A percentile compares a stretch with the other conserved stretches of the same genome.
These are phyloP conservation scores for Drosophila cardini DNA, from an alignment of 1,140 invertebrate genomes.

Conservation along the genomic window DNA sequence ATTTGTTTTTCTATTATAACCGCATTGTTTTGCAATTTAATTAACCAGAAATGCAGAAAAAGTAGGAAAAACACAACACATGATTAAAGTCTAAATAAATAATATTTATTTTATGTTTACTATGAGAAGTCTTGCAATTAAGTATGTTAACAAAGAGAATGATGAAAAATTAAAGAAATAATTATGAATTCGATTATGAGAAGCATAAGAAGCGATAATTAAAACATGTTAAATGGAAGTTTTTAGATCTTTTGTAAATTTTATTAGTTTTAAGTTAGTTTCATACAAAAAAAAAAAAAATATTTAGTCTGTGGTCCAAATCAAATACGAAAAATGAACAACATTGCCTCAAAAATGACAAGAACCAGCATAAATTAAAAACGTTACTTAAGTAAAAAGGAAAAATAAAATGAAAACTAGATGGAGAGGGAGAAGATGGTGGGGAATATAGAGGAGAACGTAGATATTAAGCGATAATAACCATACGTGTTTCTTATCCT, in stretches of 20 bases:
- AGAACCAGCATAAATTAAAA: slow-evolving; percentile 2
- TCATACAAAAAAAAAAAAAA: slow-evolving; percentile 22
- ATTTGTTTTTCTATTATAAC: slow-evolving; percentile 5
- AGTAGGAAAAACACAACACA: neutral
- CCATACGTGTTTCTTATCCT: slow-evolving; percentile 26
- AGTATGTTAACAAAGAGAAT: slow-evolving; percentile 11
- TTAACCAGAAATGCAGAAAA: slow-evolving; percentile 11
- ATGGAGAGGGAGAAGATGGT: neutral
- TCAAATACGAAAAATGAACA: slow-evolving; percentile 21
- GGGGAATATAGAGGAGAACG: neutral
- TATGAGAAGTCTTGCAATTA: slow-evolving; percentile 14
- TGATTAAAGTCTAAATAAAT: slow-evolving; percentile 4
- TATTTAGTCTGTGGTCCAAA: slow-evolving; percentile 51
- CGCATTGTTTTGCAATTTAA: slow-evolving; percentile 7
- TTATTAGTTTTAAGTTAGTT: slow-evolving; percentile 58
- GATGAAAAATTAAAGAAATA: neutral
- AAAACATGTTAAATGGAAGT: neutral
- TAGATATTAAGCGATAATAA: slow-evolving; percentile 9
- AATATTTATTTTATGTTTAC: slow-evolving; percentile 30
- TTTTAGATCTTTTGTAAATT: slow-evolving; percentile 33
- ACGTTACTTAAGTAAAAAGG: slow-evolving; percentile 26
- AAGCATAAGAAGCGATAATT: slow-evolving; percentile 6
- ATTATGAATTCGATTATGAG: too few species aligned
- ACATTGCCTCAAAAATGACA: slow-evolving; percentile 43
- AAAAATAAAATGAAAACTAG: neutral